Evolutionary conservation across 1,140 invertebrate genomes (phyloP).

Genomic region (Listronotus oregonensis): DNA sequence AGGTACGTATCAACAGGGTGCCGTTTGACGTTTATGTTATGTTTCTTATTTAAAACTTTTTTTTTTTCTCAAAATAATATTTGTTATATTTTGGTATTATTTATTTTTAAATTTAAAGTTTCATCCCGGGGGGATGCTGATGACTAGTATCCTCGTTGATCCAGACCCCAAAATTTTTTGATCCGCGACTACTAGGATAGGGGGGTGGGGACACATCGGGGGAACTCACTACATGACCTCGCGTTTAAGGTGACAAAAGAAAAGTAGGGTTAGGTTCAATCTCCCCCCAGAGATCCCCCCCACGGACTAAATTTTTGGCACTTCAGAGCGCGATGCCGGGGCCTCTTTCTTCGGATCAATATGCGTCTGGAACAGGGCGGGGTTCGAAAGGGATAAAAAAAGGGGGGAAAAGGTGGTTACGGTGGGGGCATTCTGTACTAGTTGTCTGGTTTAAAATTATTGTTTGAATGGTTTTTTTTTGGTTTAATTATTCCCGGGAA

Average conservation of each 20-base stretch:
- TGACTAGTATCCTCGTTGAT: constrained; percentile 34
- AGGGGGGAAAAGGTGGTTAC: too few relatives aligned
- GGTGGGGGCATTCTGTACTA: too few relatives aligned
- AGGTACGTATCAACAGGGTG: too few relatives aligned
- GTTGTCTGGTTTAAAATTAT: too few relatives aligned
- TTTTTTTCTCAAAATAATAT: too few relatives aligned
- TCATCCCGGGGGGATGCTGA: neutral
- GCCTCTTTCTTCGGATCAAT: constrained; percentile 25
- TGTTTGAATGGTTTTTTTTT: too few relatives aligned
- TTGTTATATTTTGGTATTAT: too few relatives aligned
- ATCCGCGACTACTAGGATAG: constrained; percentile 52
- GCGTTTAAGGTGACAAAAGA: neutral
- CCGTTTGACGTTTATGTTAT: too few relatives aligned
- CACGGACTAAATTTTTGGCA: constrained; percentile 36
- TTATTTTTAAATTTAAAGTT: too few relatives aligned
- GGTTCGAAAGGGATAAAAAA: neutral
- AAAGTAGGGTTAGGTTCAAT: neutral
- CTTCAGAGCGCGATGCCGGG: constrained; percentile 31
- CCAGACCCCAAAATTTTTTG: constrained; percentile 49
- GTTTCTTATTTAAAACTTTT: too few relatives aligned
- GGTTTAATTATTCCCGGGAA: too few relatives aligned
- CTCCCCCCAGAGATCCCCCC: constrained; percentile 30
- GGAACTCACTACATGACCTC: constrained; percentile 25
- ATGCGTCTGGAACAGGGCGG: constrained; percentile 17
- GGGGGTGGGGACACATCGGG: constrained; percentile 54